Evolutionary conservation across 2,797 vertebrate genomes (phyloP).

Genomic region (Notolepis coatsorum): DNA sequence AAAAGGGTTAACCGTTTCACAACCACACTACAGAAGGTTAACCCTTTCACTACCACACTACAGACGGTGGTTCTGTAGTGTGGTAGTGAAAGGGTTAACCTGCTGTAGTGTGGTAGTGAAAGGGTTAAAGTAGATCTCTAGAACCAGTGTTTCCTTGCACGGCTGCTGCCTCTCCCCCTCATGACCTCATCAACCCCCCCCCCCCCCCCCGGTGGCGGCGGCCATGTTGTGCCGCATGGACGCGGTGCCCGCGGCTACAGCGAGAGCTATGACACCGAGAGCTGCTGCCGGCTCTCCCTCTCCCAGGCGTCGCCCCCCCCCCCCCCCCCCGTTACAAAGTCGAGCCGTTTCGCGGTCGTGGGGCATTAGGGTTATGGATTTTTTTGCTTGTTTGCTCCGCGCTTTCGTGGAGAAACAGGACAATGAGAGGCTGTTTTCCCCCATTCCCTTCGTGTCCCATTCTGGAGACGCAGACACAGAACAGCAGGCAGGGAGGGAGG

Average conservation of each 20-base stretch:
- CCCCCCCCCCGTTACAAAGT: slow-evolving; percentile 61
- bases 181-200: slow-evolving; percentile 60
- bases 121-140: slow-evolving; percentile 5
- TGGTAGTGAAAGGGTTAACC: no score
- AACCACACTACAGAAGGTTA: no score
- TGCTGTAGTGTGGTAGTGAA: no score
- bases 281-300: slow-evolving; percentile 34
- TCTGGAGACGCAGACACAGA: slow-evolving; percentile 36
- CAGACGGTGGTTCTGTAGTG: no score
- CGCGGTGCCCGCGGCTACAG: slow-evolving; percentile 53
- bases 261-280: slow-evolving; percentile 54
- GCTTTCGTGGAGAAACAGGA: slow-evolving; percentile 55
- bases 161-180: slow-evolving; percentile 43
- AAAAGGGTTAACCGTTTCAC: no score
- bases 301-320: slow-evolving; percentile 15
- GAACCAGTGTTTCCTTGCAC: slow-evolving; percentile 22
- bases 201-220: slow-evolving; percentile 33
- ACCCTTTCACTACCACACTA: no score
- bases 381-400: slow-evolving; percentile 67
- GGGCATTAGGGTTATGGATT: slow-evolving; percentile 76
- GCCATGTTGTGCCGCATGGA: slow-evolving; percentile 28
- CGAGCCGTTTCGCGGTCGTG: slow-evolving; percentile 61
- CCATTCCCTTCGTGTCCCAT: slow-evolving; percentile 36
- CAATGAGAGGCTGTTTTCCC: slow-evolving; percentile 50
- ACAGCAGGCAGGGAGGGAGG: neutral